phyloP scores from a whole-genome alignment of 2,113 vertebrate species.

The Xenopus tropicalis region DNA sequence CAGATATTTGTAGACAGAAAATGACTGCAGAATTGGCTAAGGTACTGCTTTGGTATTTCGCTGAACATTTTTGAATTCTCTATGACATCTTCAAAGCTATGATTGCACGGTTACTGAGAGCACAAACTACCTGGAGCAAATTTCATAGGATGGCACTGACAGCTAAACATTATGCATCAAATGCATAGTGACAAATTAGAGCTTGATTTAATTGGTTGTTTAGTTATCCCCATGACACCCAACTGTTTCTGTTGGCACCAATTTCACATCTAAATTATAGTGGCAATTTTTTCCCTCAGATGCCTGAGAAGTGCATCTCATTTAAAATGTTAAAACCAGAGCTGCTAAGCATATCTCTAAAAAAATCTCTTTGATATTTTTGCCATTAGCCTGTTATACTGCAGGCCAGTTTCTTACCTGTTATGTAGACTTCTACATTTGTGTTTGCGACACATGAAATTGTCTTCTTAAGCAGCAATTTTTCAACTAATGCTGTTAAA shows the following conservation, averaged over 20 bases:
- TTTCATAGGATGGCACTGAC: neutral
- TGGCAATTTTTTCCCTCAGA: neutral
- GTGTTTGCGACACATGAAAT: too few species aligned
- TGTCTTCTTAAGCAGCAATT: too few species aligned
- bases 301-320: neutral
- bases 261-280: slow-evolving; percentile 4
- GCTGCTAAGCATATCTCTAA: too few species aligned
- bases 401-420: too few species aligned
- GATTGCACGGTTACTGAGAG: neutral
- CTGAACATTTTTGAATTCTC: too few species aligned
- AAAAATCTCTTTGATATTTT: too few species aligned
- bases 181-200: neutral
- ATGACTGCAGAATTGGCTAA: neutral
- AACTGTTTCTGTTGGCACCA: neutral
- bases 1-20: neutral
- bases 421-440: too few species aligned
- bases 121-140: neutral
- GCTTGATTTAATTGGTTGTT: neutral
- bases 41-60: too few species aligned
- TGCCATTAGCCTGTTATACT: too few species aligned
- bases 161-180: too few species aligned
- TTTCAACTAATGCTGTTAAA: too few species aligned
- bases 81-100: too few species aligned
- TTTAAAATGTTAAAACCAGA: neutral
- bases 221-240: slow-evolving; percentile 1